Conservation (phyloP, 2,113 vertebrate species). For the Prinia subflava region DNA sequence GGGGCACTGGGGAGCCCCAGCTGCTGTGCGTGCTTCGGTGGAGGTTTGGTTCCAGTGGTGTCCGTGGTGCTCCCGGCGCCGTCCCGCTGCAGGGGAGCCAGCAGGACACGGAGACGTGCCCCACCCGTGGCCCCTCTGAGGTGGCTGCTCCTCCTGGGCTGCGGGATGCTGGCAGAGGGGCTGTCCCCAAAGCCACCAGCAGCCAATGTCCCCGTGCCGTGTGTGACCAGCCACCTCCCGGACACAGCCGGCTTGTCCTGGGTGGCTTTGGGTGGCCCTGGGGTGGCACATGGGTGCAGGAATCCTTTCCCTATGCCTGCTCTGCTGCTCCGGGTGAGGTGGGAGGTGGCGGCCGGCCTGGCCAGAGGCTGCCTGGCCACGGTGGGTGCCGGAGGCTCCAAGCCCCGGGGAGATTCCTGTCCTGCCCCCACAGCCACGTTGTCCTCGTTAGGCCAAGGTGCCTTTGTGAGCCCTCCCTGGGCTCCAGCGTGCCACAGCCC, state of each 20-base stretch:
- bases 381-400: accelerated
- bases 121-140: accelerated
- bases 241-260: accelerated
- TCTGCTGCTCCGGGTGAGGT: background rate
- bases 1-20: background rate
- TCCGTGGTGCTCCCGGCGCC: accelerated
- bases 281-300: accelerated
- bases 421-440: accelerated
- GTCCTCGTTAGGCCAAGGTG: slow-evolving; percentile 28
- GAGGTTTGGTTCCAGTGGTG: background rate
- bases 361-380: accelerated
- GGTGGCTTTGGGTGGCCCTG: accelerated
- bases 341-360: background rate
- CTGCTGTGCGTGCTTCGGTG: accelerated
- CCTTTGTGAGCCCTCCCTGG: background rate
- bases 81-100: accelerated
- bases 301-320: accelerated
- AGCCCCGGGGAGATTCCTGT: accelerated
- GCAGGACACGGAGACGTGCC: accelerated
- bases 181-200: background rate
- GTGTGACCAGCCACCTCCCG: accelerated
- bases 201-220: accelerated
- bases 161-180: background rate
- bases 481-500: background rate
- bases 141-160: background rate